Base-by-base conservation (phyloP, 2,113 vertebrate species). In the Sander lucioperca region DNA sequence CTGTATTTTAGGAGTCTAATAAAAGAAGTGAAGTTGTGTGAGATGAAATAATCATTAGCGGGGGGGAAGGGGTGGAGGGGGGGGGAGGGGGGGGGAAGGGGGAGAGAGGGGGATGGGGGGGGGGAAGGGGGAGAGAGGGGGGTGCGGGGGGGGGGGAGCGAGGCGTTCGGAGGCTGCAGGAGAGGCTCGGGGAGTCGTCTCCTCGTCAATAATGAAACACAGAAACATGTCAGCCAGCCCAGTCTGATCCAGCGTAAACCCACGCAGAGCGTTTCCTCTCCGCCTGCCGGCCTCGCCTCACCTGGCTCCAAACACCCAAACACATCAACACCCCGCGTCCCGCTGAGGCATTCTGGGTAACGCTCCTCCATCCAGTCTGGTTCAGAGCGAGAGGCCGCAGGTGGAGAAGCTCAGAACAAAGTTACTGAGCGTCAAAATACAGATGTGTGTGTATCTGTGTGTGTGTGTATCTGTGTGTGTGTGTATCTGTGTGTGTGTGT, bases 121-220 rank as follows among this genome's bases (percentile, higher is more conserved):
- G n/a, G n/a, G n/a, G n/a, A n/a, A n/a, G n/a, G n/a, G n/a, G n/a
- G n/a, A n/a, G n/a, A n/a, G n/a, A n/a, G n/a, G n/a, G n/a, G n/a
- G n/a, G n/a, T n/a, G n/a, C n/a, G n/a, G n/a, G n/a, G n/a, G n/a
- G n/a, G n/a, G n/a, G n/a, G n/a, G n/a, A 25, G 25, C 12, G 68
- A 66, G 53, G n/a, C 1, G 48, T 7, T 50, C 54, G 47, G 63
- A 30, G 45, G 47, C 45, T 47, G 45, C 51, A 23, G 80, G 36
- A 30, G 64, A 13, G 27, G 71, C 50, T 56, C 9, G 36, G 73
- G 65, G 65, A 57, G 47, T 79, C 36, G 47, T 73, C 74, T 82
- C 74, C 53, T 74, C 74, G 61, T 86, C 70, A 86, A 83, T 86
- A 82, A 82, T 86, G 45, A 66, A 86, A 76, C 84, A 82, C 19